Percentiles rank a stretch among this genome's conserved stretches.
These are phyloP conservation scores for Rutilus rutilus DNA, from an alignment of 2,113 vertebrate genomes.

Conservation along the genomic window DNA sequence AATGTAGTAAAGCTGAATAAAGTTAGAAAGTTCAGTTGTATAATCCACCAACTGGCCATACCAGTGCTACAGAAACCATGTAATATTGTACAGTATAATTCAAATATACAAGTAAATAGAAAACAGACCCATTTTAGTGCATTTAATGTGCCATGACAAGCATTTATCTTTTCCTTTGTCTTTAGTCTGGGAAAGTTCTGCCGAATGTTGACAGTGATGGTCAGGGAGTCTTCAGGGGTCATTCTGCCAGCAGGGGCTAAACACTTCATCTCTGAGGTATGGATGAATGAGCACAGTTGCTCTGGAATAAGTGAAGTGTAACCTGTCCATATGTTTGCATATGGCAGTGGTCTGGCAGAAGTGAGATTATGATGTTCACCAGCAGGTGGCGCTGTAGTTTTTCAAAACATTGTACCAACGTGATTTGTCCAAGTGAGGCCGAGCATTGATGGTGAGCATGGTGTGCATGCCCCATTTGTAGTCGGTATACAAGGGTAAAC, in stretches of 20 bases:
- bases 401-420: neutral
- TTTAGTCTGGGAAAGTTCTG: neutral
- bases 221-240: slow-evolving; percentile 30
- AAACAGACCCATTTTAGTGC: neutral
- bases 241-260: slow-evolving; percentile 4
- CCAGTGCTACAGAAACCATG: neutral
- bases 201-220: slow-evolving; percentile 7
- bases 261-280: slow-evolving; percentile 17
- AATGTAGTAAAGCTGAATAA: neutral
- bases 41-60: neutral
- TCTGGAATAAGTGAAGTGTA: slow-evolving; percentile 20
- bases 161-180: slow-evolving; percentile 3
- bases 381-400: slow-evolving; percentile 45
- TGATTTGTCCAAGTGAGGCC: neutral
- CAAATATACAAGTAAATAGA: neutral
- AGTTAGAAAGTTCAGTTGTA: neutral
- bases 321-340: slow-evolving; percentile 31
- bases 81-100: neutral
- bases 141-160: slow-evolving; percentile 16
- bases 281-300: slow-evolving; percentile 27
- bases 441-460: neutral
- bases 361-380: neutral
- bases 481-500: slow-evolving; percentile 50
- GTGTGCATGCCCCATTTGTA: slow-evolving; percentile 29
- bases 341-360: neutral